Evolutionary conservation across 2,797 vertebrate genomes (phyloP).

Genomic region (Valencia hispanica): DNA sequence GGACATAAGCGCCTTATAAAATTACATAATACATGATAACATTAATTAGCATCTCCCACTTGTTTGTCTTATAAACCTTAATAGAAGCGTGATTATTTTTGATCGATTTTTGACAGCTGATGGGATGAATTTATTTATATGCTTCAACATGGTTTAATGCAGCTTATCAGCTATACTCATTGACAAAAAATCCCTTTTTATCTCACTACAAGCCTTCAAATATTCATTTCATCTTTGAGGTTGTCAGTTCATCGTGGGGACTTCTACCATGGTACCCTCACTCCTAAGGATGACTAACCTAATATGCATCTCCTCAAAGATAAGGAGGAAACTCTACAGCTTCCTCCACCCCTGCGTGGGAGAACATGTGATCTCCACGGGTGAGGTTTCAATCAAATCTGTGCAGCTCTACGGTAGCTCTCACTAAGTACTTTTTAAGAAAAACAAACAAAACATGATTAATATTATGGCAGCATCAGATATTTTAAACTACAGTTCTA

Average conservation of each 20-base stretch:
- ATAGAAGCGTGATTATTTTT: neutral
- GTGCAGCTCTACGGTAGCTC: neutral
- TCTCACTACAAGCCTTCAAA: neutral
- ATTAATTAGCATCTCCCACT: neutral
- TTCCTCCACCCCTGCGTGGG: neutral
- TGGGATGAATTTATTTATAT: neutral
- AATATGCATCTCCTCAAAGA: neutral
- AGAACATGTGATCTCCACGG: neutral
- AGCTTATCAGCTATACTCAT: neutral
- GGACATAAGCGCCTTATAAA: no score
- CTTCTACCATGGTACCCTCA: neutral
- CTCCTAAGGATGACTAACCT: neutral
- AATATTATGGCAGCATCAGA: neutral
- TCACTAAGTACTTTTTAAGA: neutral
- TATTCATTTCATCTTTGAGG: neutral
- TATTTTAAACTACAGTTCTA: neutral
- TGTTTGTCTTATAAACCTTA: neutral
- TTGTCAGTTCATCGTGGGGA: neutral
- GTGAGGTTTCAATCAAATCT: neutral
- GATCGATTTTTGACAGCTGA: neutral
- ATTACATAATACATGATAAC: no score
- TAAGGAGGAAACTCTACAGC: neutral
- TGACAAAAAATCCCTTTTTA: neutral
- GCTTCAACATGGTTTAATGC: neutral
- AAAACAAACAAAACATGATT: neutral